phyloP scores from a whole-genome alignment of 1,140 invertebrate genomes.

The Drosophila ficusphila region DNA sequence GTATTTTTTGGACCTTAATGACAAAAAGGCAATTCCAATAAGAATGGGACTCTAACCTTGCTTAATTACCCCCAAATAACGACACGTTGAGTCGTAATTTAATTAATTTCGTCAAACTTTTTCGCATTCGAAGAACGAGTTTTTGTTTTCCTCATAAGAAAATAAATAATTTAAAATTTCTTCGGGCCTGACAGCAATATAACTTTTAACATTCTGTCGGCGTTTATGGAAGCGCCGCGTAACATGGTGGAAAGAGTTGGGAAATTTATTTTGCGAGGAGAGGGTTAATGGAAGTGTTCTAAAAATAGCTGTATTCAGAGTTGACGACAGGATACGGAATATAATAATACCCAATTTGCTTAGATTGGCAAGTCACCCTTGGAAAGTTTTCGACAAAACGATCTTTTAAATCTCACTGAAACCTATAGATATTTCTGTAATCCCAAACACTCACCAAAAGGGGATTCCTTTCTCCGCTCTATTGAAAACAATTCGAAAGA shows the following conservation, averaged over 20 bases:
- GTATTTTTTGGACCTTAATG: constrained; percentile 6
- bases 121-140: constrained; percentile 19
- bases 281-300: no score
- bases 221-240: not conserved
- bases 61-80: not conserved
- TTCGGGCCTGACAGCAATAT: not conserved
- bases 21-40: not conserved
- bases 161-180: constrained; percentile 34
- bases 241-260: not conserved
- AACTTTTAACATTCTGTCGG: constrained; percentile 1
- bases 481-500: not conserved
- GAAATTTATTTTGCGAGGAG: not conserved
- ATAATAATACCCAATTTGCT: not conserved
- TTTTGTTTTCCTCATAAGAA: not conserved
- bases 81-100: constrained; percentile 14
- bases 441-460: constrained; percentile 7
- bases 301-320: no score
- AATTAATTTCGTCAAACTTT: constrained; percentile 41
- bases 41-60: not conserved
- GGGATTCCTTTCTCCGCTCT: not conserved
- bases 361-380: not conserved
- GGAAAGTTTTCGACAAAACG: not conserved
- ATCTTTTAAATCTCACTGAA: not conserved
- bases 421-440: not conserved
- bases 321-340: no score